Conservation (phyloP, 2,113 vertebrate genomes). For the Nerophis ophidion region DNA sequence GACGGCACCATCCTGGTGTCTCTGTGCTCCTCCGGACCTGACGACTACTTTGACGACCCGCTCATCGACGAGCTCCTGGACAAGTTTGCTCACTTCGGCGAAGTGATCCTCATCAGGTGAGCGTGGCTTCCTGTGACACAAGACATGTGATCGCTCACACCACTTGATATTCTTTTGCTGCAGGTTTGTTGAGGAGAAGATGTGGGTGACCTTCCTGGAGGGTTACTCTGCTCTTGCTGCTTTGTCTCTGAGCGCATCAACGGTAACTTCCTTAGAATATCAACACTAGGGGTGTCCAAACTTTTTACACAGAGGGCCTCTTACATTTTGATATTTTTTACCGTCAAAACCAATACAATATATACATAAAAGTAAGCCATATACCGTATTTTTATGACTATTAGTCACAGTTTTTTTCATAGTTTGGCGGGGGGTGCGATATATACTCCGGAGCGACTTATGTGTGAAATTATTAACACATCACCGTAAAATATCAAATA, state of each 20-base stretch:
- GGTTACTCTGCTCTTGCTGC: constrained; percentile 90
- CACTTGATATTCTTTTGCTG: not conserved
- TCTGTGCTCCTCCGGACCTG: constrained; percentile 80
- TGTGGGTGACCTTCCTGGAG: constrained; percentile 98
- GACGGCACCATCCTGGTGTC: constrained; percentile 93
- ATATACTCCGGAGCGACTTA: too few species aligned
- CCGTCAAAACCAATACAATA: too few species aligned
- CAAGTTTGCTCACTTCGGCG: constrained; percentile 86
- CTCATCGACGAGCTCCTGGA: constrained; percentile 94
- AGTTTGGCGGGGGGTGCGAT: too few species aligned
- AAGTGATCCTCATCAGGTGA: constrained; percentile 96
- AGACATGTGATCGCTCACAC: not conserved
- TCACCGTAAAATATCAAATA: too few species aligned
- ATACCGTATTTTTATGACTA: too few species aligned
- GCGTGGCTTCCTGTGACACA: not conserved
- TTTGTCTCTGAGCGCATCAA: constrained; percentile 80
- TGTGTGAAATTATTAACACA: too few species aligned
- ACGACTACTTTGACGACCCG: constrained; percentile 86
- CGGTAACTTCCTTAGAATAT: constrained; percentile 72
- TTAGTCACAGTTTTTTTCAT: too few species aligned
- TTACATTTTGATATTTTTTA: too few species aligned
- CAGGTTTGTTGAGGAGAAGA: constrained; percentile 98
- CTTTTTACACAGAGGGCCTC: too few species aligned
- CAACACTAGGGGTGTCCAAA: too few species aligned
- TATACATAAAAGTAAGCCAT: too few species aligned